phyloP scores from a whole-genome alignment of 2,113 vertebrate genomes.

The Rhea americana region DNA sequence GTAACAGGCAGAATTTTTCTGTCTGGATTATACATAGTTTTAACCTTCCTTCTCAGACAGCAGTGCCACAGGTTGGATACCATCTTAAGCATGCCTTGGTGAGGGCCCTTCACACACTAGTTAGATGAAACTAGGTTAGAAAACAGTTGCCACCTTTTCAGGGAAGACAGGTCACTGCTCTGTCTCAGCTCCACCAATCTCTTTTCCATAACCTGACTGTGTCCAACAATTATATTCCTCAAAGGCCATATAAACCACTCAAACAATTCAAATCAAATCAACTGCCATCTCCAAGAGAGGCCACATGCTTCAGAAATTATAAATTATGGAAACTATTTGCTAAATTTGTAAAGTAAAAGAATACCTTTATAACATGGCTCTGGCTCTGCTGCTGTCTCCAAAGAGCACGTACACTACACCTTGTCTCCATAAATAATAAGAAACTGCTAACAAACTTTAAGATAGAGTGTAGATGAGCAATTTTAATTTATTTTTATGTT shows the following conservation, averaged over 20 bases:
- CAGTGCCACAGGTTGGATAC: background rate
- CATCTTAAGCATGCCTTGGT: background rate
- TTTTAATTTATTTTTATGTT: background rate
- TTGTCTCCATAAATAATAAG: background rate
- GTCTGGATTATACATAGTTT: background rate
- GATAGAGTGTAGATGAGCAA: background rate
- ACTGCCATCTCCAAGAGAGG: background rate
- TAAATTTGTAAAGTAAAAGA: background rate
- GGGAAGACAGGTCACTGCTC: background rate
- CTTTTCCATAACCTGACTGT: accelerated
- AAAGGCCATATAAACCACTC: background rate
- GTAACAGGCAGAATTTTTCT: conserved; percentile 1
- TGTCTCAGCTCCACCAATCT: background rate
- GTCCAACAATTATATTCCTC: background rate
- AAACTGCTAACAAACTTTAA: background rate
- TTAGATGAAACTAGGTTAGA: background rate
- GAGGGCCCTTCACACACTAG: background rate
- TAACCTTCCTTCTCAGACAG: conserved; percentile 4
- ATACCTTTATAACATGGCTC: background rate
- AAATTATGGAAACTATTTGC: no score
- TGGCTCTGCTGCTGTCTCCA: background rate
- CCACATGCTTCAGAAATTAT: background rate
- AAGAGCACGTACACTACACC: background rate
- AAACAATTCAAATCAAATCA: background rate
- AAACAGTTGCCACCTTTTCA: background rate